Conservation (phyloP, 2,113 vertebrate genomes). For the Sebastes schlegelii region DNA sequence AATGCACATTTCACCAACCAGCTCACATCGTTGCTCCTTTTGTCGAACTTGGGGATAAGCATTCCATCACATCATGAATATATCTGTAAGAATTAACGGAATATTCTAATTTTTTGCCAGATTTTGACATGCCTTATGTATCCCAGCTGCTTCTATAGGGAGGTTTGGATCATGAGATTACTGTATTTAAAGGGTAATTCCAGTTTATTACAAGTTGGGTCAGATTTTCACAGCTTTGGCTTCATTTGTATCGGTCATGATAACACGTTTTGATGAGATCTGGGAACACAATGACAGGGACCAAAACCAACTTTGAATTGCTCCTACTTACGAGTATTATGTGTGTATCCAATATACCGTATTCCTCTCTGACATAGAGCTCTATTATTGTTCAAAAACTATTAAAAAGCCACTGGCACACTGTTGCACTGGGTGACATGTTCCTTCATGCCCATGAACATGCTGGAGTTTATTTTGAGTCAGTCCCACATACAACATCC, state of each 20-base stretch:
- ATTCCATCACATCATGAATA: conserved; percentile 5
- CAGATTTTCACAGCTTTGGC: neutral
- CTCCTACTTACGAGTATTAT: too few species aligned
- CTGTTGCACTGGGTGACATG: too few species aligned
- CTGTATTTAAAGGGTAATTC: neutral
- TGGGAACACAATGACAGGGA: too few species aligned
- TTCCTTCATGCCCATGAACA: too few species aligned
- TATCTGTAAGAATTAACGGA: neutral
- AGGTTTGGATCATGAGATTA: neutral
- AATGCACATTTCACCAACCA: conserved; percentile 18
- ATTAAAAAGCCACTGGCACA: too few species aligned
- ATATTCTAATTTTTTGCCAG: neutral
- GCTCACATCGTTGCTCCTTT: conserved; percentile 16
- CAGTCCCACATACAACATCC: too few species aligned
- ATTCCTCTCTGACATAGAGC: too few species aligned
- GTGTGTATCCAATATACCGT: too few species aligned
- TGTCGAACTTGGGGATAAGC: conserved; percentile 25
- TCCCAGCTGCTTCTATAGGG: neutral
- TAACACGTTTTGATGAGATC: too few species aligned
- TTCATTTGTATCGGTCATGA: neutral
- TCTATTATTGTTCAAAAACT: too few species aligned
- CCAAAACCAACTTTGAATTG: too few species aligned
- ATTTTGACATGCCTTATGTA: neutral
- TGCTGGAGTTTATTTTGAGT: too few species aligned
- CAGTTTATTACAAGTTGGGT: neutral